Percentiles rank a stretch among this genome's conserved stretches.
Evolutionary conservation across 2,888 invertebrate genomes (phyloP).

Genomic region (Tinea trinotella): DNA sequence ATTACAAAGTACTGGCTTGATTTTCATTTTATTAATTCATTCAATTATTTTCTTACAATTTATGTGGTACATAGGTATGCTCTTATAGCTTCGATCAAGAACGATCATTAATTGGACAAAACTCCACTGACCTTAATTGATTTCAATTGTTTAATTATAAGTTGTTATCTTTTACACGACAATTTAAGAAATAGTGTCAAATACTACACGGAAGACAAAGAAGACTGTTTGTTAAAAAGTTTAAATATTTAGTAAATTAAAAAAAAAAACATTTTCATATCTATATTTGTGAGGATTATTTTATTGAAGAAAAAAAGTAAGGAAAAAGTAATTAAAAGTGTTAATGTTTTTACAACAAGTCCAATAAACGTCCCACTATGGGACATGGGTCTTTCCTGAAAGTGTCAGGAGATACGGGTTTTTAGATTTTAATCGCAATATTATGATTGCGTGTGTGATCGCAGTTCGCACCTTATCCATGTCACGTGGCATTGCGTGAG

Average conservation of each 20-base stretch:
- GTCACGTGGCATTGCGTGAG: slow-evolving; percentile 4
- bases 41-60: slow-evolving; percentile 2
- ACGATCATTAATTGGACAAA: slow-evolving; percentile 23
- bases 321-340: no score
- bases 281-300: no score
- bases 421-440: slow-evolving; percentile 14
- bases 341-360: no score
- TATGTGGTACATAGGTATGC: not conserved
- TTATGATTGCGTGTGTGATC: slow-evolving; percentile 13
- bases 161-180: slow-evolving; percentile 34
- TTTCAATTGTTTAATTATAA: slow-evolving; percentile 61
- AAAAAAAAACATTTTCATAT: no score
- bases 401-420: not conserved
- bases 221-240: no score
- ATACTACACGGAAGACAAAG: no score
- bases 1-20: slow-evolving; percentile 42
- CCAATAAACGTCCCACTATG: not conserved
- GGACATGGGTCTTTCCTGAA: not conserved
- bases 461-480: not conserved
- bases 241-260: no score
- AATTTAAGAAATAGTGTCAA: slow-evolving; percentile 20
- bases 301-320: no score
- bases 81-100: slow-evolving; percentile 19
- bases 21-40: no score
- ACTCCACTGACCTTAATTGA: slow-evolving; percentile 57